Conservation (phyloP, 1,140 invertebrate genomes). For the Thalassaphorura encarpata region DNA sequence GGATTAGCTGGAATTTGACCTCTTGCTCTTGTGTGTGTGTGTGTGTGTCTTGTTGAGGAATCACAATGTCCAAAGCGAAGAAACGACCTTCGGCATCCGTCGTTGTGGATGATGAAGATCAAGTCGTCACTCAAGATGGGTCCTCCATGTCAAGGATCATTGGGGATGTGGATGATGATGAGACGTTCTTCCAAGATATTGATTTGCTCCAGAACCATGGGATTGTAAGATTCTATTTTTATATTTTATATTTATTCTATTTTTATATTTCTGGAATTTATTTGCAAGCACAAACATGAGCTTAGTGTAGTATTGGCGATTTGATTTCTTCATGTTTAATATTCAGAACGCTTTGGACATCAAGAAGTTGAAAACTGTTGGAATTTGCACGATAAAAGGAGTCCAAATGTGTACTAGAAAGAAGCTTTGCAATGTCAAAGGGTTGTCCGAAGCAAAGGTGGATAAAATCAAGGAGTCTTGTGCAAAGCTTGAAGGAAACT, state of each 20-base stretch:
- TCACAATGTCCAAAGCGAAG: constrained; percentile 22
- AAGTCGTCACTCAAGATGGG: neutral
- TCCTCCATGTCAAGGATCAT: constrained; percentile 5
- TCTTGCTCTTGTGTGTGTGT: too few species aligned
- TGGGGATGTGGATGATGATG: constrained; percentile 37
- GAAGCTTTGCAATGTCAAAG: constrained; percentile 61
- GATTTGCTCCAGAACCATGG: constrained; percentile 47
- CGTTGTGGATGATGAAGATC: constrained; percentile 7
- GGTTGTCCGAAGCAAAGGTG: constrained; percentile 68
- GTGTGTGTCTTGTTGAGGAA: too few species aligned
- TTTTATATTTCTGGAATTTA: too few species aligned
- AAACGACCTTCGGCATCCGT: constrained; percentile 1
- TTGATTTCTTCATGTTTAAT: neutral
- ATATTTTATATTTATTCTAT: constrained; percentile 5
- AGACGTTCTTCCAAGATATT: constrained; percentile 46
- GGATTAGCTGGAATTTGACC: too few species aligned
- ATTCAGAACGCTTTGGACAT: constrained; percentile 52
- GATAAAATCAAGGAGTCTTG: constrained; percentile 73
- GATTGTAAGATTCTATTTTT: constrained; percentile 41
- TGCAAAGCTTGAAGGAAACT: constrained; percentile 46
- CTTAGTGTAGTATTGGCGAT: neutral
- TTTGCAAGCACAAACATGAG: too few species aligned
- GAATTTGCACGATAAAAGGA: constrained; percentile 71
- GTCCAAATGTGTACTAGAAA: constrained; percentile 69
- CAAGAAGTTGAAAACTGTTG: constrained; percentile 63